Conservation (phyloP, 2,113 vertebrate species). For the Pionites leucogaster region DNA sequence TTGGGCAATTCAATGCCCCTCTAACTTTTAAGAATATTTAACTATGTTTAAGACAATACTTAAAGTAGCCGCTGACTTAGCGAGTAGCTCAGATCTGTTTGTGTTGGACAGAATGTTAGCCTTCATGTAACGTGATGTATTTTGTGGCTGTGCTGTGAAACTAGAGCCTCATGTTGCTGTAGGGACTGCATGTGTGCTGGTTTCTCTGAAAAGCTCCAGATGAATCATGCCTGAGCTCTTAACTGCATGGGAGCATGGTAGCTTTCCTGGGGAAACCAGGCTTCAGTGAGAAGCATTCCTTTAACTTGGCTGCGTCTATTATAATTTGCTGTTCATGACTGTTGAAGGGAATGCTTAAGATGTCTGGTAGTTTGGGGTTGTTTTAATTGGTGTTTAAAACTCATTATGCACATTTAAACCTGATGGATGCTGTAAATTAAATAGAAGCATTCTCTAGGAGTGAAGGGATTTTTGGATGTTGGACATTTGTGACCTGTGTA, state of each 20-base stretch:
- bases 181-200: background rate
- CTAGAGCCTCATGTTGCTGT: background rate
- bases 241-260: background rate
- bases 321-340: accelerated
- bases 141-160: background rate
- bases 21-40: background rate
- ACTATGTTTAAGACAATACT: background rate
- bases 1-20: background rate
- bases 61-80: background rate
- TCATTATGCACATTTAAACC: background rate
- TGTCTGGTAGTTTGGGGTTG: background rate
- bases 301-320: background rate
- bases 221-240: background rate
- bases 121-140: accelerated
- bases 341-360: background rate
- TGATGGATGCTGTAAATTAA: background rate
- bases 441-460: background rate
- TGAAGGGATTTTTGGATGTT: background rate
- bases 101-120: background rate
- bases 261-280: background rate
- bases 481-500: background rate
- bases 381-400: background rate
- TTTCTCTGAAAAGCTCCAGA: background rate
- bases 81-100: background rate
- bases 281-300: background rate